Percentiles rank a stretch among this genome's conserved stretches.
Conservation (phyloP, 2,888 invertebrate species). For the Hemistola chrysoprasaria region DNA sequence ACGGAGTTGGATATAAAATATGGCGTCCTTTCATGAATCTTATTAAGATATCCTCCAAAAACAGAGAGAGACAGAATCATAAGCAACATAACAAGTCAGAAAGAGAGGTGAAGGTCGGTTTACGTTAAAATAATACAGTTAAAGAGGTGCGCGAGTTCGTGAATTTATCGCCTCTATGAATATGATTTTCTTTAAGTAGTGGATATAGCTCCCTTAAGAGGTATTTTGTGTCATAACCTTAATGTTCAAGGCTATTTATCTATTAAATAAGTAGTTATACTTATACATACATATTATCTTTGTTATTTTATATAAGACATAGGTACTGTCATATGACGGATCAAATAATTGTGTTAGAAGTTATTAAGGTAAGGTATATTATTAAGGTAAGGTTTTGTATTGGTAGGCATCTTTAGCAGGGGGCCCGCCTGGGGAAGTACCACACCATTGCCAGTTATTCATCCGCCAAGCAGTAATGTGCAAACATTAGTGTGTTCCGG, state of each 20-base stretch:
- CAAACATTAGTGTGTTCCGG: no score
- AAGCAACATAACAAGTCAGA: conserved; percentile 31
- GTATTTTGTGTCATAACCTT: conserved; percentile 58
- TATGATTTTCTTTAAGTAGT: conserved; percentile 77
- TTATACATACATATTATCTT: no score
- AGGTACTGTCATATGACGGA: no score
- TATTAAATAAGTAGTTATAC: no score
- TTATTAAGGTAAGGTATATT: no score
- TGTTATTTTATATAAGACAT: no score
- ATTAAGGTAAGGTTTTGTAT: no score
- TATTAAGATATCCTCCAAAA: conserved; percentile 89
- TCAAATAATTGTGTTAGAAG: no score
- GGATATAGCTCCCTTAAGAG: conserved; percentile 66
- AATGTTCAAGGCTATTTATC: conserved; percentile 26
- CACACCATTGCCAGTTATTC: no score
- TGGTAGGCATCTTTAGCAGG: no score
- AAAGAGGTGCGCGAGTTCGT: conserved; percentile 71
- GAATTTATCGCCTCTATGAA: conserved; percentile 79
- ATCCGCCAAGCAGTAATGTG: no score
- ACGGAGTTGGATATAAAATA: conserved; percentile 88
- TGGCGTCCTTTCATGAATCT: conserved; percentile 92
- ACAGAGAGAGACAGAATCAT: conserved; percentile 63
- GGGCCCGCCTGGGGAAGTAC: no score
- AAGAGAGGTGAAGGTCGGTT: conserved; percentile 56
- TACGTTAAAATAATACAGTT: conserved; percentile 81